Evolutionary conservation across 2,888 invertebrate species (phyloP).

Genomic region (Oxycera nigricornis): DNA sequence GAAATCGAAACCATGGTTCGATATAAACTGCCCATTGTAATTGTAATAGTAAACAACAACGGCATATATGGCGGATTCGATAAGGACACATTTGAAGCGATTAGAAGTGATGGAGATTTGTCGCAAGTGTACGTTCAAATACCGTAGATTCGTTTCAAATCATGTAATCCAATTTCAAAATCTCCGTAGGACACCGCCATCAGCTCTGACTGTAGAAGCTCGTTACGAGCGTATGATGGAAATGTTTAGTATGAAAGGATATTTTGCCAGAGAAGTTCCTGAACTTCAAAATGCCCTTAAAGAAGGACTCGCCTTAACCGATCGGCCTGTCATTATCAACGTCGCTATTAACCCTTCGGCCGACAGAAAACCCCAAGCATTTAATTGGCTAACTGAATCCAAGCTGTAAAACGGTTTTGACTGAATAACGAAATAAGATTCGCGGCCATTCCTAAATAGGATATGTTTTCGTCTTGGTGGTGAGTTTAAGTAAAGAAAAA

Average conservation of each 20-base stretch:
- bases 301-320: slow-evolving; percentile 71
- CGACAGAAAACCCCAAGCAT: slow-evolving; percentile 88
- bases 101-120: slow-evolving; percentile 74
- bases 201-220: slow-evolving; percentile 77
- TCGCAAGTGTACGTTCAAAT: slow-evolving; percentile 72
- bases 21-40: slow-evolving; percentile 88
- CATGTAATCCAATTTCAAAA: neutral
- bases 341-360: slow-evolving; percentile 88
- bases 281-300: slow-evolving; percentile 77
- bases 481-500: too few species aligned
- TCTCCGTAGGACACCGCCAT: slow-evolving; percentile 78
- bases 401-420: slow-evolving; percentile 82
- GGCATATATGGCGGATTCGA: slow-evolving; percentile 92
- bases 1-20: slow-evolving; percentile 96
- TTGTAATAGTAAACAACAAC: slow-evolving; percentile 93
- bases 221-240: slow-evolving; percentile 91
- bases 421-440: too few species aligned
- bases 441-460: too few species aligned
- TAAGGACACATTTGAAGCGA: slow-evolving; percentile 73
- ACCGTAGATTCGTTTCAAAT: too few species aligned
- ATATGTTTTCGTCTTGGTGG: too few species aligned
- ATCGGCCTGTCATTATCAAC: slow-evolving; percentile 87
- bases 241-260: slow-evolving; percentile 83
- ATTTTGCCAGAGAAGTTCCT: slow-evolving; percentile 78
- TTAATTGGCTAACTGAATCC: slow-evolving; percentile 91